These are phyloP conservation scores for Escarpia spicata DNA, from an alignment of 2,888 invertebrate genomes.

Conservation along the genomic window DNA sequence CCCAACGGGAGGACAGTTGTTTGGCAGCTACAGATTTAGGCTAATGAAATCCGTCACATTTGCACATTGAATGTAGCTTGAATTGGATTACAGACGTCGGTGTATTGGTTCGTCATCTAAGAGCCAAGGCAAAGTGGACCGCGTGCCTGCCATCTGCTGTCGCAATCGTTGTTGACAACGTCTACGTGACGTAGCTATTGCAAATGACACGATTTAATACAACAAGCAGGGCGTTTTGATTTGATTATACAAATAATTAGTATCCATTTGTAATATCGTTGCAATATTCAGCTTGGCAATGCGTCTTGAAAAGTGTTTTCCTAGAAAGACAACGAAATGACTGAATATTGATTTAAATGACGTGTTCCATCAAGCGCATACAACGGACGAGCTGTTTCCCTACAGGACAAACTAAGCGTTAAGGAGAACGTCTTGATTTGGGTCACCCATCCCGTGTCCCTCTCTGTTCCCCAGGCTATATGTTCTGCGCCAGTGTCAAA, in stretches of 20 bases:
- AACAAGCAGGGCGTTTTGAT: neutral
- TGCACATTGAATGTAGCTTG: neutral
- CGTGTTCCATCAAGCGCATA: neutral
- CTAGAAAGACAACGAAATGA: neutral
- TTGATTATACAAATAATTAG: neutral
- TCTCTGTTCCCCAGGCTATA: neutral
- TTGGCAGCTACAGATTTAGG: neutral
- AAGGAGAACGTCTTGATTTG: neutral
- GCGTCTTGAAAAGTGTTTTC: neutral
- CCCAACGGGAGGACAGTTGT: neutral
- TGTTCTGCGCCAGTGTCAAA: neutral
- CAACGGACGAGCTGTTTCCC: conserved; percentile 1
- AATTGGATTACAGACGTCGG: neutral
- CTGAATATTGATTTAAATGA: neutral
- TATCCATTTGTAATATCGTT: neutral
- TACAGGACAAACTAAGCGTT: neutral
- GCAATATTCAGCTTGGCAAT: neutral
- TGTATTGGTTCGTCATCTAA: neutral
- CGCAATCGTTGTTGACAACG: neutral
- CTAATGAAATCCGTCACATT: conserved; percentile 16
- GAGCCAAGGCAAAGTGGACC: neutral
- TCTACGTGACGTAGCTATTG: neutral
- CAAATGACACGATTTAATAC: neutral
- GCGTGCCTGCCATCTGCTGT: neutral
- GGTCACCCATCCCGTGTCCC: neutral